Conservation (phyloP, 2,113 vertebrate species). For the Xerus inauris region DNA sequence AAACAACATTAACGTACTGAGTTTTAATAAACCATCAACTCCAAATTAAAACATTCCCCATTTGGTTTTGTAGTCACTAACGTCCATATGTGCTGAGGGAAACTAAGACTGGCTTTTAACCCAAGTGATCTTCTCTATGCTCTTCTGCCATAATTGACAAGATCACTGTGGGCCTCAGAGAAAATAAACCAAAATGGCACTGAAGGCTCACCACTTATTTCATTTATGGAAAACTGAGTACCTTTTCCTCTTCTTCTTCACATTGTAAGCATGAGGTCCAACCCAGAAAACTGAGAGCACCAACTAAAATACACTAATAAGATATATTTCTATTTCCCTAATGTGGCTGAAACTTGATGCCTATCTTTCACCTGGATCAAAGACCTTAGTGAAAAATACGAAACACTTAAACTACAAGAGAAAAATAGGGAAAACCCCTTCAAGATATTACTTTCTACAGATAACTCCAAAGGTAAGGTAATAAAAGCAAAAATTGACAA, state of each 20-base stretch:
- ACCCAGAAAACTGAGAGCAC: neutral
- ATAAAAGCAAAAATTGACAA: no score
- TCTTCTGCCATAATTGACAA: neutral
- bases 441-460: no score
- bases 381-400: no score
- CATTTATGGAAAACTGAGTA: neutral
- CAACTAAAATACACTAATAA: neutral
- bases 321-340: neutral
- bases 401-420: no score
- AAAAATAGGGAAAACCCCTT: no score
- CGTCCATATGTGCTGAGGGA: neutral
- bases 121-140: neutral
- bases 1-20: no score
- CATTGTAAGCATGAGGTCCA: neutral
- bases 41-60: neutral
- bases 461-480: no score
- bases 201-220: neutral
- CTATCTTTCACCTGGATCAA: no score
- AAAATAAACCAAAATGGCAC: neutral
- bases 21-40: neutral
- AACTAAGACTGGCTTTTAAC: neutral
- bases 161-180: neutral
- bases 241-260: neutral
- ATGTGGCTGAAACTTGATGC: neutral
- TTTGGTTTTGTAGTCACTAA: neutral